Evolutionary conservation across 23 tunicate genomes (phyloP), one percentile per base, ranked within the genome.

Genomic region (Ciona savignyi): DNA sequence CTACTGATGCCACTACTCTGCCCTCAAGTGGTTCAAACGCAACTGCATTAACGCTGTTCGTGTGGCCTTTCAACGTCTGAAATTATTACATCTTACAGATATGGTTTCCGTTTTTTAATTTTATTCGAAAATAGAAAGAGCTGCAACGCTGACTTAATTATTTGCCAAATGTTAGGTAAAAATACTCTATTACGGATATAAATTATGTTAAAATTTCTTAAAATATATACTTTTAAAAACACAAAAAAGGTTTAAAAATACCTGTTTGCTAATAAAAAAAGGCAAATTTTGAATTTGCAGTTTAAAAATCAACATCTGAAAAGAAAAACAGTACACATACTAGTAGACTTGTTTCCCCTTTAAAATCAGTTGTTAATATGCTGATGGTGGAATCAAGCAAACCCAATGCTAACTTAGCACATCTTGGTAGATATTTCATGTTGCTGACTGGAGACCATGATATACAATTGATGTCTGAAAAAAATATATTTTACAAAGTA

Each of bases 361-460:
- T 87, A 66, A 87, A 71, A 56, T 87, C 78, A 1, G 95, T 79
- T 25, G 78, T 80, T 23, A 81, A 70, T 1, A 87, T 33, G 48
- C 74, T 72, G 21, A 76, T 73, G 19, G 24, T 65, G 0, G 81
- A 78, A 71, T 67, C 70, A 3, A 79, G 35, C 27, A 71, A 65
- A 34, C 95, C 95, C 31, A 78, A 26, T 20, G 85, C 86, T 42
- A 87, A 48, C 27, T 81, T 71, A 3, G 75, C 86, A 61, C 65
- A 33, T 70, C 82, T 75, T 51, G 95, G 95, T 22, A 87, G 63
- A 34, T 87, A 84, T 63, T 71, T 63, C 74, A 87, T 76, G 29
- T 76, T 80, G 30, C 88, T 66, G 9, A 32, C 56, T 30, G 95
- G 86, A 24, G 86, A 80, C 95, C 95, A 87, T 30, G 95, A 85